Conservation (phyloP, 2,797 vertebrate genomes). For the Phoeniculus purpureus region DNA sequence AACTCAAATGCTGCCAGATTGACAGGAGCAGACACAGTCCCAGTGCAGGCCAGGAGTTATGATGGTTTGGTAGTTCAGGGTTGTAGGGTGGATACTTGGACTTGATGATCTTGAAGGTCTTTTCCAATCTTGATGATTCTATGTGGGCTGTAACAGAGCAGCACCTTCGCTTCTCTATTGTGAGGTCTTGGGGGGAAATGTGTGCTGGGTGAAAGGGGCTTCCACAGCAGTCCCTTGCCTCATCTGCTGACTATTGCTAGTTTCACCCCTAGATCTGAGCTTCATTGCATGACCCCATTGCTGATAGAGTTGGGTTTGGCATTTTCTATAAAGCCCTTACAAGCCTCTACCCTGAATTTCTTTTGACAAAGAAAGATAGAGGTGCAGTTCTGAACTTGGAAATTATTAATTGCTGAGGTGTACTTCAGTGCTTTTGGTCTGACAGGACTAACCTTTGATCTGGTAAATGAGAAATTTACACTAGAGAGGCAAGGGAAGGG, state of each 20-base stretch:
- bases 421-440: constrained; percentile 36
- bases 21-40: not conserved
- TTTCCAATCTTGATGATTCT: too few relatives aligned
- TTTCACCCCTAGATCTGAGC: not conserved
- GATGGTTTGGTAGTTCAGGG: too few relatives aligned
- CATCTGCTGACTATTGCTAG: not conserved
- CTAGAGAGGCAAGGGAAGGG: not conserved
- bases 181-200: rapidly evolving
- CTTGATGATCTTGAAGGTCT: too few relatives aligned
- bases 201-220: not conserved
- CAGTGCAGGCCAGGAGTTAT: not conserved
- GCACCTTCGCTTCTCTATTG: not conserved
- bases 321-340: not conserved
- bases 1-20: not conserved
- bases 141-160: not conserved
- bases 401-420: constrained; percentile 21
- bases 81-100: too few relatives aligned
- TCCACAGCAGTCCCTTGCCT: not conserved
- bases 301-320: not conserved
- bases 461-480: constrained; percentile 32
- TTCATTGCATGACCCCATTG: not conserved
- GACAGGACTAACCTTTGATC: constrained; percentile 49
- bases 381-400: not conserved
- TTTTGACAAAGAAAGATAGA: not conserved
- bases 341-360: not conserved